A percentile compares a stretch with the other conserved stretches of the same genome.
These are phyloP conservation scores for Agraylea sexmaculata DNA, from an alignment of 1,140 invertebrate genomes.

Conservation along the genomic window DNA sequence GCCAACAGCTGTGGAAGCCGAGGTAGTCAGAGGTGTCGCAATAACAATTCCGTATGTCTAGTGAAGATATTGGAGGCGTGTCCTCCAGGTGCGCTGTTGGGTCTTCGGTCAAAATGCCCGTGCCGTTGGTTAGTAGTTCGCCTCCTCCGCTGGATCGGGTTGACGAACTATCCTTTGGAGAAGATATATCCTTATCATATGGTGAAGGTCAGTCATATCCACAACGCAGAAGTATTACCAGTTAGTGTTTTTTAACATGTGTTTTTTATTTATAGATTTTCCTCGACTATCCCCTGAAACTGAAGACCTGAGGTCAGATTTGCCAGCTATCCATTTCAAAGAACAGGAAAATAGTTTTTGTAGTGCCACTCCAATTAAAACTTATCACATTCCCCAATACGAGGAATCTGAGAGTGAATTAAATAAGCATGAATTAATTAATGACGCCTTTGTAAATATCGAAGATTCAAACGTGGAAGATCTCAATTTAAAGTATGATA, in stretches of 20 bases:
- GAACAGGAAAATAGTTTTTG: too few species aligned
- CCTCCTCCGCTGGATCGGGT: constrained; percentile 35
- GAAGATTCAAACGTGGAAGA: constrained; percentile 31
- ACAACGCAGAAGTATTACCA: constrained; percentile 28
- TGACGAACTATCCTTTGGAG: constrained; percentile 32
- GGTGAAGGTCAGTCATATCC: too few species aligned
- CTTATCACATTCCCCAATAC: too few species aligned
- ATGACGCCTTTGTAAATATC: too few species aligned
- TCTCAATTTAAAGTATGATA: constrained; percentile 31
- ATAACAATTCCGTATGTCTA: too few species aligned
- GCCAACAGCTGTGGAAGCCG: too few species aligned
- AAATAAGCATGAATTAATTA: too few species aligned
- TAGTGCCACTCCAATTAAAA: too few species aligned
- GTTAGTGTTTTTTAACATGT: neutral
- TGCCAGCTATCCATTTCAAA: neutral
- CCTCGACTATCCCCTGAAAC: constrained; percentile 1
- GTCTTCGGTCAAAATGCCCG: constrained; percentile 26
- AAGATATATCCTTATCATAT: constrained; percentile 34
- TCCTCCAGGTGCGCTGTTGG: too few species aligned
- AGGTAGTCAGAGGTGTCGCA: too few species aligned
- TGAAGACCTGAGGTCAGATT: neutral
- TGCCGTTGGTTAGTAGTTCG: constrained; percentile 36
- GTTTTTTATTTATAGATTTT: neutral
- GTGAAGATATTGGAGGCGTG: too few species aligned
- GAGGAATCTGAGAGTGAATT: too few species aligned